Evolutionary conservation across 2,113 vertebrate species (phyloP).

Genomic region (Hemibagrus wyckioides): DNA sequence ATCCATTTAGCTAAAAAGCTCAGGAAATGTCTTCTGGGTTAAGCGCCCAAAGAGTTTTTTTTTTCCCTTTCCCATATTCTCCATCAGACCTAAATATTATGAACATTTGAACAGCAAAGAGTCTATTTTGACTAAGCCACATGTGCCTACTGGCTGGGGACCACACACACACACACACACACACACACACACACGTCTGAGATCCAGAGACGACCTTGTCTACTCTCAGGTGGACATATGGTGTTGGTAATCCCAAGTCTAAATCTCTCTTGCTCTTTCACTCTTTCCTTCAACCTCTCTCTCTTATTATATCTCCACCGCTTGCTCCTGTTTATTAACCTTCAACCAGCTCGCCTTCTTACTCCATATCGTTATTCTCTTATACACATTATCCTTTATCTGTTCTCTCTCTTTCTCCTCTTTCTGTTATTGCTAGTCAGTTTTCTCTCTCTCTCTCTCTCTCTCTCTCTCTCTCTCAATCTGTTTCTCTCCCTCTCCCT

Average conservation of each 20-base stretch:
- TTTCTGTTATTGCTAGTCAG: neutral
- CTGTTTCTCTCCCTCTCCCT: neutral
- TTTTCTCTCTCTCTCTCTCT: neutral
- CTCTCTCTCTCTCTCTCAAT: neutral
- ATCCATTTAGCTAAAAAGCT: neutral
- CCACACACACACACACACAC: neutral
- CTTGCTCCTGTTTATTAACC: neutral
- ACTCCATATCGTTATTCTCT: neutral
- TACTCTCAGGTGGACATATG: constrained; percentile 63
- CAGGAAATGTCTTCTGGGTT: neutral
- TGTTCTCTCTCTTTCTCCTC: neutral
- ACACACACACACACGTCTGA: constrained; percentile 28
- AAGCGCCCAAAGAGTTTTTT: neutral
- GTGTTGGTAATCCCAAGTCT: constrained; percentile 62
- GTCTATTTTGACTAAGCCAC: neutral
- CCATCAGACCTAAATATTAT: neutral
- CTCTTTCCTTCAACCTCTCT: neutral
- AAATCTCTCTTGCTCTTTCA: constrained; percentile 40
- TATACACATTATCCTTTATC: neutral
- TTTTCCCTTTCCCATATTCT: no score
- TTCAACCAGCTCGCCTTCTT: neutral
- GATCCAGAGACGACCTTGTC: constrained; percentile 27
- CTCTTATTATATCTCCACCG: neutral
- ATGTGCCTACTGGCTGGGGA: neutral
- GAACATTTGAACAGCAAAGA: neutral